A percentile compares a stretch with the other conserved stretches of the same genome.
phyloP scores from a whole-genome alignment of 2,113 vertebrate species.

The Perca fluviatilis region DNA sequence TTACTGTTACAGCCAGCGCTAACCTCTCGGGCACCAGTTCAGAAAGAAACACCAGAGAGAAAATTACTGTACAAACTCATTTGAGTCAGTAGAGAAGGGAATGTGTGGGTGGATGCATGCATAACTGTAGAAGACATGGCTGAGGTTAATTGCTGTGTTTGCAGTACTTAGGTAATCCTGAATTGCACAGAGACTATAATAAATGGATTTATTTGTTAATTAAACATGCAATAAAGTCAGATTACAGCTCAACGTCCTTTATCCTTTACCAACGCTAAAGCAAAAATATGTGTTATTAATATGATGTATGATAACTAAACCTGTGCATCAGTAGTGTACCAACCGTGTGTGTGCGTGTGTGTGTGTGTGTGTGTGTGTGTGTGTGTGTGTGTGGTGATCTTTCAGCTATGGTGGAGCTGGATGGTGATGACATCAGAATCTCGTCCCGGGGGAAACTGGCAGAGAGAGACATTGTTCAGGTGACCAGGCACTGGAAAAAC shows the following conservation, averaged over 20 bases:
- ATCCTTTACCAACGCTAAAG: not conserved
- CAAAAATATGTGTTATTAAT: not conserved
- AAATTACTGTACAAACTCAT: slow-evolving; percentile 58
- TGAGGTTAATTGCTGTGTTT: slow-evolving; percentile 74
- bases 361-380: slow-evolving; percentile 11
- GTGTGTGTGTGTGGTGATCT: slow-evolving; percentile 28
- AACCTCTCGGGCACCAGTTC: slow-evolving; percentile 48
- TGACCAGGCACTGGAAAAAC: slow-evolving; percentile 66
- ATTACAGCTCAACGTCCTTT: slow-evolving; percentile 15
- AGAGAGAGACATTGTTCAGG: slow-evolving; percentile 96
- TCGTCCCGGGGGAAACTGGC: slow-evolving; percentile 94
- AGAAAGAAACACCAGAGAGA: slow-evolving; percentile 40
- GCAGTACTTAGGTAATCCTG: slow-evolving; percentile 54
- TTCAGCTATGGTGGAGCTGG: slow-evolving; percentile 95
- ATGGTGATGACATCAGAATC: slow-evolving; percentile 93
- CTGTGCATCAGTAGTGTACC: not conserved
- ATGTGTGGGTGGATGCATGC: slow-evolving; percentile 44
- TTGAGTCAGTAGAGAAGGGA: slow-evolving; percentile 45
- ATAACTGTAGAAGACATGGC: slow-evolving; percentile 59
- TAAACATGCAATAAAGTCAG: slow-evolving; percentile 44
- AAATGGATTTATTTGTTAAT: slow-evolving; percentile 56
- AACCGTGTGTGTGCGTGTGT: not conserved
- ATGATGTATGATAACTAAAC: not conserved
- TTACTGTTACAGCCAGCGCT: slow-evolving; percentile 10
- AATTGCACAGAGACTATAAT: slow-evolving; percentile 59